Evolutionary conservation across 2,888 invertebrate genomes (phyloP), one percentile per base, ranked within the genome.

Genomic region (Microplitis manilae): DNA sequence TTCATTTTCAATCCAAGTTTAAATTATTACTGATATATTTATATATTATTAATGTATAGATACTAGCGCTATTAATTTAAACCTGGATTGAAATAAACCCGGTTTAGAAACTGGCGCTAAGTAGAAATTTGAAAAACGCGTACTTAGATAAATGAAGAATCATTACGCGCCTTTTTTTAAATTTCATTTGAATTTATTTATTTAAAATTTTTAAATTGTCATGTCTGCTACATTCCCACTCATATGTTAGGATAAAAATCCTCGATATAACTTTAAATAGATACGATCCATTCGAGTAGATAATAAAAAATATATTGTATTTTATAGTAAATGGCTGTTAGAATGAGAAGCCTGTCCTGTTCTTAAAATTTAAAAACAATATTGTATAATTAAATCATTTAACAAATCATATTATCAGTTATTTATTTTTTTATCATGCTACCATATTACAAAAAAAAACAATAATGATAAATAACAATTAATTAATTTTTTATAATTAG

Each of bases 311-410:
- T 62, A 17, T 71, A 61, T 61, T 71, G 71, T 71, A 71, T 39
- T 71, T 71, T 39, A 71, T 71, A 71, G 71, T n/a, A 15, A 39
- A 9, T 61, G 71, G 71, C 71, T 71, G 39, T 61, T 71, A 61
- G 71, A 61, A 71, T 71, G 61, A 71, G 30, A 50, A 61, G 62
- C 71, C 71, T 71, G 17, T 71, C 40, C 38, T 73, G 50, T 65
- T 67, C 65, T 67, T 61, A 41, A 39, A 50, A 65, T 67, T 38
- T 67, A 73, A 50, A 50, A 50, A 30, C 62, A 59, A 9, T 64
- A 72, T 72, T 65, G 39, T 73, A 74, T 64, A 60, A 74, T 68
- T 74, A 74, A 74, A 65, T 67, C 73, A 65, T 67, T 73, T 67
- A 67, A 73, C 59, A 65, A 73, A 67, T 67, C 13, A 73, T 65